These are phyloP conservation scores for Shargacucullia verbasci DNA, from an alignment of 2,888 invertebrate species.

Conservation along the genomic window DNA sequence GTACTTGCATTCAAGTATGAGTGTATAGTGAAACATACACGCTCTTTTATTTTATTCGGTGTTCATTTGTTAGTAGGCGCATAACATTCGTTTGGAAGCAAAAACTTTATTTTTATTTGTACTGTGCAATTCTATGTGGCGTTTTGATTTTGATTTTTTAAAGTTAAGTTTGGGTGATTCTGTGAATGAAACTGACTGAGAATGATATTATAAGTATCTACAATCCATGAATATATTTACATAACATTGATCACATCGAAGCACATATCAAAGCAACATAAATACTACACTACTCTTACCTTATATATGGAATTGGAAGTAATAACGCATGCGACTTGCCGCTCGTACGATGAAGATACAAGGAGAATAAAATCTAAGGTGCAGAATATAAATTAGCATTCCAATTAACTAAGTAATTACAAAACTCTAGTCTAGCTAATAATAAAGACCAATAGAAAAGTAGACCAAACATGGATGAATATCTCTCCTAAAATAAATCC, in stretches of 20 bases:
- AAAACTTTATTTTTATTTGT: constrained; percentile 25
- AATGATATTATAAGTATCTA: constrained; percentile 42
- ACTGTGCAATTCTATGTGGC: constrained; percentile 32
- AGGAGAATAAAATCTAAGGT: constrained; percentile 82
- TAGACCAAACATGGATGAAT: constrained; percentile 81
- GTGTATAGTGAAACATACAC: constrained; percentile 32
- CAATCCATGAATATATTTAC: constrained; percentile 43
- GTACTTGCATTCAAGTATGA: constrained; percentile 15
- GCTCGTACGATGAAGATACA: constrained; percentile 77
- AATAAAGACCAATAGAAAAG: constrained; percentile 77
- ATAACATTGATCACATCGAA: constrained; percentile 60
- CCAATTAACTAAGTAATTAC: constrained; percentile 75
- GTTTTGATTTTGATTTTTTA: constrained; percentile 16
- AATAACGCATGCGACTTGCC: constrained; percentile 73
- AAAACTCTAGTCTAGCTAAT: constrained; percentile 78
- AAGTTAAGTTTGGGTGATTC: constrained; percentile 39
- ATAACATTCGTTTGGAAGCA: constrained; percentile 30
- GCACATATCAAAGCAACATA: constrained; percentile 61
- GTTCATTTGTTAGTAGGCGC: constrained; percentile 34
- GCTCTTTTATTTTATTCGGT: constrained; percentile 24
- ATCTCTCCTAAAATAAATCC: constrained; percentile 77
- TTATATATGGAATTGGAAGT: constrained; percentile 57
- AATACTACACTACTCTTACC: constrained; percentile 69
- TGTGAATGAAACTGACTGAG: constrained; percentile 43
- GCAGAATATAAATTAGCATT: constrained; percentile 84